Conservation (phyloP, 1,140 invertebrate genomes). For the Drosophila takahashii region DNA sequence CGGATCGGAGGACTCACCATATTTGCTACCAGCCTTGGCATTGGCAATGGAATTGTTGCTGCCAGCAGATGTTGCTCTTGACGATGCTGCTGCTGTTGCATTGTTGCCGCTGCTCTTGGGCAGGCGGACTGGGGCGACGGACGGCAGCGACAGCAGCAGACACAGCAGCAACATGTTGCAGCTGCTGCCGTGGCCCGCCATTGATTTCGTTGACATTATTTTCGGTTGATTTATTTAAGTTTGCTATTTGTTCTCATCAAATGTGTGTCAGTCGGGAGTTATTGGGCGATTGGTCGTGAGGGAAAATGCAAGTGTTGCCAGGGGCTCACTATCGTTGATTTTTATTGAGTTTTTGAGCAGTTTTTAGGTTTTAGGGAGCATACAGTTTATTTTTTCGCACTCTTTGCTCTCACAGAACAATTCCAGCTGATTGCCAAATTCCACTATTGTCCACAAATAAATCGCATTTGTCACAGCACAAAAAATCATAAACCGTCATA, state of each 20-base stretch:
- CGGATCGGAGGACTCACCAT: conserved; percentile 69
- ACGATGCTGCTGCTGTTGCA: conserved; percentile 39
- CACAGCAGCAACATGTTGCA: conserved; percentile 55
- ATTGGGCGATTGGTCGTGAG: conserved; percentile 12
- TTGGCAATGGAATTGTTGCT: conserved; percentile 45
- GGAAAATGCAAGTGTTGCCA: conserved; percentile 42
- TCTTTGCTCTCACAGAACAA: conserved; percentile 16
- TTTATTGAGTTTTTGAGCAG: not conserved
- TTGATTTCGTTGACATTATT: conserved; percentile 79
- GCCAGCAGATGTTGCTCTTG: conserved; percentile 26
- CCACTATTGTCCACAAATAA: conserved; percentile 27
- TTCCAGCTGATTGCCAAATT: conserved; percentile 21
- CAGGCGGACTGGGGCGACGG: conserved; percentile 34
- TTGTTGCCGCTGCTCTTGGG: conserved; percentile 44
- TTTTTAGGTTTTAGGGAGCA: not conserved
- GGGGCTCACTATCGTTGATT: not conserved
- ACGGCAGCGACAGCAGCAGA: conserved; percentile 54
- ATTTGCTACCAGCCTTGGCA: conserved; percentile 65
- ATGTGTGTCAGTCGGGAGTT: conserved; percentile 63
- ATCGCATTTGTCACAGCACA: conserved; percentile 53
- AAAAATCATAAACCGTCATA: conserved; percentile 23
- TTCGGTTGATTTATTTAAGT: conserved; percentile 67
- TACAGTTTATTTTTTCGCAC: not conserved
- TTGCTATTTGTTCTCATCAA: conserved; percentile 52
- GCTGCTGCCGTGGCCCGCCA: conserved; percentile 45